Evolutionary conservation across 1,140 invertebrate species (phyloP), one percentile per base, ranked within the genome.

Genomic region (Diachasma alloeum): DNA sequence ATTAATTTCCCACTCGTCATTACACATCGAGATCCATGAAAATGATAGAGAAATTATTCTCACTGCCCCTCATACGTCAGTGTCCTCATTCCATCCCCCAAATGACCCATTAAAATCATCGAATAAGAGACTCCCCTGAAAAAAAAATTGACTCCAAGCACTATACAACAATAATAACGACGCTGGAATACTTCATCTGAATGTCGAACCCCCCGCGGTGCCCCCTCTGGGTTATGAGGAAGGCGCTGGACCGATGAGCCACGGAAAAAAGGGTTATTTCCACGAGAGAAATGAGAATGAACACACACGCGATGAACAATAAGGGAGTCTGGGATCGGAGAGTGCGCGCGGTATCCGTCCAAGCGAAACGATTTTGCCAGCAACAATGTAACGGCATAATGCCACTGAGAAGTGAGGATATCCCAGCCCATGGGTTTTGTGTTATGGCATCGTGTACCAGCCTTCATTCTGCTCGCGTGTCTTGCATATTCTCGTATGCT

Each of bases 201-300:
- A 37, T 68, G 26, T 63, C 22, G 22, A 72, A 59, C 53, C 39
- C 37, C 56, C 39, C 36, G 72, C 72, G 42, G 42, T 74, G 72
- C 19, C 39, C 72, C 53, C 48, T 73, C 44, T 17, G 72, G 44
- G 37, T 24, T 69, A 19, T 19, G 19, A 56, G 39, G 56, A 76
- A 84, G 80, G 84, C 79, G 81, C 79, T 85, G 83, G 83, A 85
- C 83, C 84, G 74, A 78, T 73, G 59, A 39, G 63, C 36, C 26
- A 42, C 67, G 73, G 24, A 26, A 63, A 59, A 59, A 63, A 63
- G 59, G 59, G 59, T 31, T 63, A 19, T 56, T 56, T 56, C 15
- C n/a, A 22, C 11, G n/a, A 24, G 69, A 66, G 70, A 70, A 70
- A 78, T 44, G 53, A 56, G 53, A 59, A 22, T 59, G 53, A 36